These are phyloP conservation scores for Calcarius lapponicus DNA, from an alignment of 2,797 vertebrate species.

Conservation along the genomic window DNA sequence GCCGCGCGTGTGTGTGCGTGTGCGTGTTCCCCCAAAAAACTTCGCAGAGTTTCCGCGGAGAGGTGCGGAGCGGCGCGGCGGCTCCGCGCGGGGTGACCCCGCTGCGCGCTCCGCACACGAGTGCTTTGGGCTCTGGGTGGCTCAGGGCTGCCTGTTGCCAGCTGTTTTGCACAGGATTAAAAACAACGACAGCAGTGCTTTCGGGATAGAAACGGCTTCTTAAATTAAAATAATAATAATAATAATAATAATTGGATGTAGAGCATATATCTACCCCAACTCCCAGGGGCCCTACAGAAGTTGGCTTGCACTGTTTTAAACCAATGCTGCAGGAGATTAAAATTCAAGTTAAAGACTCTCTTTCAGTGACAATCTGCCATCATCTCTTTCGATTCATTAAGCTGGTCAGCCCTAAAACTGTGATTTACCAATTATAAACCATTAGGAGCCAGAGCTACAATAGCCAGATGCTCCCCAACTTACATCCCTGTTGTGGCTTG, in stretches of 20 bases:
- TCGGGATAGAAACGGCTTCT: neutral
- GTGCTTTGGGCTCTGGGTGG: fast-evolving
- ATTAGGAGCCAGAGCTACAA: neutral
- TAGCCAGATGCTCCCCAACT: neutral
- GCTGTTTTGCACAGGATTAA: neutral
- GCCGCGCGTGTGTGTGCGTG: neutral
- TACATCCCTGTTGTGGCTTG: neutral
- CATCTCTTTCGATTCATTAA: neutral
- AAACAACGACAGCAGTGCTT: neutral
- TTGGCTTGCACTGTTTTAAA: neutral
- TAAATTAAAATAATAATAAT: neutral
- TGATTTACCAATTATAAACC: neutral
- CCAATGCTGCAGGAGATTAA: neutral
- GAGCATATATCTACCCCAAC: neutral
- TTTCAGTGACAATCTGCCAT: neutral
- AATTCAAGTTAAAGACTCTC: neutral
- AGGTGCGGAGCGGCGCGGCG: neutral
- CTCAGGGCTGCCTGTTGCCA: neutral
- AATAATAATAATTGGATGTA: neutral
- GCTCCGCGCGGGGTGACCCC: neutral
- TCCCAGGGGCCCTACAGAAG: neutral
- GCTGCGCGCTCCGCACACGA: neutral
- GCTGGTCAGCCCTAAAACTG: neutral
- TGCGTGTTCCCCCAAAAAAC: neutral
- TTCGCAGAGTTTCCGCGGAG: neutral